Percentiles rank a stretch among this genome's conserved stretches.
phyloP scores from a whole-genome alignment of 2,888 invertebrate genomes.

The Tanypteryx hageni region DNA sequence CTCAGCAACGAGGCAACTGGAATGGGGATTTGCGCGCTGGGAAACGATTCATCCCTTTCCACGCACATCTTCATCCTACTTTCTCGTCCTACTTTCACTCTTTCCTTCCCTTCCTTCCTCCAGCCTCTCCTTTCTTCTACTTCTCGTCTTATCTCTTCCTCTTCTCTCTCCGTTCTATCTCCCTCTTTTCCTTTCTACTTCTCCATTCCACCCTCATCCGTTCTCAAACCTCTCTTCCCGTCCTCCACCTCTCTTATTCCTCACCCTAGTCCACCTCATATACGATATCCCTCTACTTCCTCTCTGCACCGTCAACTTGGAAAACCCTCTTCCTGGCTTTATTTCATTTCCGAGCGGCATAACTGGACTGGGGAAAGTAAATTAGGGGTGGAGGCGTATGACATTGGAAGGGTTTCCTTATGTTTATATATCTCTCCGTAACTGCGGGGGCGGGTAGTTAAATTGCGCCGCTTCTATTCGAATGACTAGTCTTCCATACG shows the following conservation, averaged over 20 bases:
- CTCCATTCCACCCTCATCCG: not conserved
- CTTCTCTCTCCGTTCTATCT: not conserved
- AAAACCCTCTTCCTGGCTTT: slow-evolving; percentile 5
- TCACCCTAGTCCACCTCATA: not conserved
- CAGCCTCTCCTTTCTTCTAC: not conserved
- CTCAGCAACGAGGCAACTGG: slow-evolving; percentile 27
- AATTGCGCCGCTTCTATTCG: slow-evolving; percentile 1
- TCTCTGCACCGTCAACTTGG: not conserved
- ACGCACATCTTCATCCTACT: not conserved
- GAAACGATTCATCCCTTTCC: slow-evolving; percentile 9
- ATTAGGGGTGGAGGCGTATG: slow-evolving; percentile 24
- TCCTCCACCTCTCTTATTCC: not conserved
- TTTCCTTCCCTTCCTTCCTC: not conserved
- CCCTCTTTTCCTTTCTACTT: not conserved
- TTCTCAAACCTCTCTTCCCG: not conserved
- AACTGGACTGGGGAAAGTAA: slow-evolving; percentile 5
- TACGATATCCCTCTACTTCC: not conserved
- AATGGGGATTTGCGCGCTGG: slow-evolving; percentile 38
- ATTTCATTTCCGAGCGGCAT: slow-evolving; percentile 28
- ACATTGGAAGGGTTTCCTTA: slow-evolving; percentile 19
- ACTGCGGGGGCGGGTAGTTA: slow-evolving; percentile 26
- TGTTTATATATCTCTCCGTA: slow-evolving; percentile 7
- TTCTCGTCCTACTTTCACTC: not conserved
- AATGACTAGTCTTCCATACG: not conserved
- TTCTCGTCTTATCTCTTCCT: not conserved